Evolutionary conservation across 1,140 invertebrate genomes (phyloP).

Genomic region (Notospermus geniculatus): DNA sequence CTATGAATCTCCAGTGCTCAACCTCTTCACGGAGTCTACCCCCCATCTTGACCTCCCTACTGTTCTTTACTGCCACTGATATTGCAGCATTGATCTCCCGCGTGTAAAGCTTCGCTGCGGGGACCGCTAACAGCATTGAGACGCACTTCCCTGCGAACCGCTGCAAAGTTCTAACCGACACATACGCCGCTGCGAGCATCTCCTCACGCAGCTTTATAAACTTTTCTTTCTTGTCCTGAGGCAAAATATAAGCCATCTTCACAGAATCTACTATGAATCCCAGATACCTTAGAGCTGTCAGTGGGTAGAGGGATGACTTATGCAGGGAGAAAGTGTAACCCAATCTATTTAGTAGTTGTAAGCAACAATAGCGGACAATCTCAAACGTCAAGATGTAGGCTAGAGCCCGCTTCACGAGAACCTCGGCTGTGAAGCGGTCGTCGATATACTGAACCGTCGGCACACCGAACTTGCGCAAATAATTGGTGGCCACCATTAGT

Average conservation of each 20-base stretch:
- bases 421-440: constrained; percentile 4
- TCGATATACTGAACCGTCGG: constrained; percentile 21
- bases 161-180: constrained; percentile 14
- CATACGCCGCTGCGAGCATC: background rate
- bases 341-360: too few species aligned
- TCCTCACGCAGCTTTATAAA: constrained; percentile 15
- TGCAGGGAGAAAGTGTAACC: constrained; percentile 5
- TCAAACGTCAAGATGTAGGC: too few species aligned
- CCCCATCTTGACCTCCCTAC: background rate
- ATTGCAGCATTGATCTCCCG: constrained; percentile 19
- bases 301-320: constrained; percentile 14
- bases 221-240: constrained; percentile 17
- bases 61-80: constrained; percentile 8
- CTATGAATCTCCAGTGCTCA: constrained; percentile 16
- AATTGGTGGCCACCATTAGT: constrained; percentile 17
- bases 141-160: constrained; percentile 20
- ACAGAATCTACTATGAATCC: constrained; percentile 21
- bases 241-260: constrained; percentile 17
- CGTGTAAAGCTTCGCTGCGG: constrained; percentile 12
- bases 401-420: too few species aligned
- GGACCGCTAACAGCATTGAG: constrained; percentile 15
- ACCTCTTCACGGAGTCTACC: constrained; percentile 16
- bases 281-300: constrained; percentile 12
- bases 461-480: constrained; percentile 11
- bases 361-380: too few species aligned